These are phyloP conservation scores for Kobus ellipsiprymnus DNA, from an alignment of 2,113 vertebrate genomes.

Conservation along the genomic window DNA sequence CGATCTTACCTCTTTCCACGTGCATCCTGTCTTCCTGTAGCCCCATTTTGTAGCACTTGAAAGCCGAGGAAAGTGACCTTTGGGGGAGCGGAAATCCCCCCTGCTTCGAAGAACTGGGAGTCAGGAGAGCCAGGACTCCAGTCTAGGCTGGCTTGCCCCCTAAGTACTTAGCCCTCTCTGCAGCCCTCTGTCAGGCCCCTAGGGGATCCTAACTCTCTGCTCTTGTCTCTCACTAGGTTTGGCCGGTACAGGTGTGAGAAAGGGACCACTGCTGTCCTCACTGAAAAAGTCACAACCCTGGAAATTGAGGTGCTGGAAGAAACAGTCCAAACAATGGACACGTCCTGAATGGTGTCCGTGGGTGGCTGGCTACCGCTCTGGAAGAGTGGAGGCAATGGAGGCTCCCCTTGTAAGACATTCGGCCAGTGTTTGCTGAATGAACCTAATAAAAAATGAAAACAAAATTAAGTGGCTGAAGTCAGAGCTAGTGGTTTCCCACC, in stretches of 20 bases:
- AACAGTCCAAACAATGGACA: constrained; percentile 85
- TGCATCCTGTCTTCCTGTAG: rapidly evolving
- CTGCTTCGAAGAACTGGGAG: background rate
- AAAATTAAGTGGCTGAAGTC: background rate
- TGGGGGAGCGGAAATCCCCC: too few relatives aligned
- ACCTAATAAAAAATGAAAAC: constrained; percentile 58
- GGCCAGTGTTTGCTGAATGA: background rate
- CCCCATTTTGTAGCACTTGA: background rate
- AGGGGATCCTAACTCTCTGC: background rate
- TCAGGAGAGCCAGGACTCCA: background rate
- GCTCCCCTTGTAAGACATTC: background rate
- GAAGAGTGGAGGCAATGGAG: background rate
- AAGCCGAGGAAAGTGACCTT: background rate
- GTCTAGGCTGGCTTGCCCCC: background rate
- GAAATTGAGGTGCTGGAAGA: constrained; percentile 84
- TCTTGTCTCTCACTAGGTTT: constrained; percentile 63
- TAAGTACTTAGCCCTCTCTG: background rate
- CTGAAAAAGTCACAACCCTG: constrained; percentile 76
- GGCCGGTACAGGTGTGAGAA: constrained; percentile 84
- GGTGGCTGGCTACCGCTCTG: background rate
- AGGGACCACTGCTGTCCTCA: constrained; percentile 82
- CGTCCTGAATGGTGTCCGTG: constrained; percentile 72
- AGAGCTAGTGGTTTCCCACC: background rate
- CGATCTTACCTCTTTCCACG: background rate
- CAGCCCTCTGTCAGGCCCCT: background rate